phyloP scores from a whole-genome alignment of 2,113 vertebrate genomes.

The Bothrops jararaca region DNA sequence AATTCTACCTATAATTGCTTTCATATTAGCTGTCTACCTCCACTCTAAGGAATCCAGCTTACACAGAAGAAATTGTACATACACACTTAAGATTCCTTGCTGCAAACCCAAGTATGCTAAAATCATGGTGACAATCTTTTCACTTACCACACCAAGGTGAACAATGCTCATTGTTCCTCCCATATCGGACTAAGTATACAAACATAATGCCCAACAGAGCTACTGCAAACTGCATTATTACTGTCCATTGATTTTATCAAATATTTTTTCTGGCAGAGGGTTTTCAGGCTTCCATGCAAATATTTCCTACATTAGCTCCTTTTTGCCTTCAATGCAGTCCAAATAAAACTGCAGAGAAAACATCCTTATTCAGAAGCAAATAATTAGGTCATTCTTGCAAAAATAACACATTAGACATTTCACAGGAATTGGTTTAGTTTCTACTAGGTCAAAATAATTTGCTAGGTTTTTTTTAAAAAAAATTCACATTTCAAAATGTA shows the following conservation, averaged over 20 bases:
- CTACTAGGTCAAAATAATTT: background rate
- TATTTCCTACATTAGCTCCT: background rate
- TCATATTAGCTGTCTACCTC: background rate
- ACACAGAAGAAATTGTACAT: background rate
- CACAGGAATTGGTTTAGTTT: conserved; percentile 17
- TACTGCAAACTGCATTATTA: background rate
- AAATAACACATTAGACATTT: conserved; percentile 19
- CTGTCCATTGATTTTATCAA: background rate
- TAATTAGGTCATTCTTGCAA: conserved; percentile 18
- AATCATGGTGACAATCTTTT: background rate
- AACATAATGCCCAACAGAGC: background rate
- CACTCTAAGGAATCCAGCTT: background rate
- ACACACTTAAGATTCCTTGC: background rate
- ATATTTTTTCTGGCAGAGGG: background rate
- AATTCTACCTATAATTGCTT: background rate
- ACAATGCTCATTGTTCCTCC: background rate
- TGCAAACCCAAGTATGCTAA: background rate
- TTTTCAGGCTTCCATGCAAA: background rate
- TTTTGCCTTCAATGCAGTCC: background rate
- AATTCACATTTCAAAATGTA: conserved; percentile 17
- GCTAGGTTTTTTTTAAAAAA: background rate
- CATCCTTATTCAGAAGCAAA: conserved; percentile 13
- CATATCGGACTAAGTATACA: background rate
- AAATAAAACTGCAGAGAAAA: conserved; percentile 24
- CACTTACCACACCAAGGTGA: background rate